phyloP scores from a whole-genome alignment of 2,113 vertebrate species.

The Heptranchias perlo region DNA sequence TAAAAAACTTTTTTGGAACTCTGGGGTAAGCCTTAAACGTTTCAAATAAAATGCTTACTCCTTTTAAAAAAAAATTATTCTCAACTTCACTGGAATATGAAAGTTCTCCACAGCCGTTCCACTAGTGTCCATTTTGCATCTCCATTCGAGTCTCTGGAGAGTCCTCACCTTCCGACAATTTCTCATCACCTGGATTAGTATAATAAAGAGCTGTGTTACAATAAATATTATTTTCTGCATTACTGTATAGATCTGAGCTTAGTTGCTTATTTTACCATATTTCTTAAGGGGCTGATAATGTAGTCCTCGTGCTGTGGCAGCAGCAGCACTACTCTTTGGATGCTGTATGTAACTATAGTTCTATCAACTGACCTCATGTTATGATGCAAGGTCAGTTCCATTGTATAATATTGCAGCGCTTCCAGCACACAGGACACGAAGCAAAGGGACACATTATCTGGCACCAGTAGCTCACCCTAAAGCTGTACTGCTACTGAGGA shows the following conservation, averaged over 20 bases:
- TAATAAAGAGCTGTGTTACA: conserved; percentile 37
- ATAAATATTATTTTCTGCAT: conserved; percentile 12
- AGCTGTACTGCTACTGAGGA: neutral
- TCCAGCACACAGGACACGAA: neutral
- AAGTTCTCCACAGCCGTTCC: neutral
- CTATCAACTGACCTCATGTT: neutral
- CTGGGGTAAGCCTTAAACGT: neutral
- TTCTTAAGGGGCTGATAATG: neutral
- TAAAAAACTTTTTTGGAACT: neutral
- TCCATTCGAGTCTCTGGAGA: conserved; percentile 71
- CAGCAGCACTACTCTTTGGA: neutral
- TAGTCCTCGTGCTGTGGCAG: neutral
- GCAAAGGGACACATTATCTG: neutral
- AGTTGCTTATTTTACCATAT: neutral
- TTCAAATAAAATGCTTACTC: neutral
- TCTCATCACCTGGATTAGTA: conserved; percentile 79
- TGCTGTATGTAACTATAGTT: neutral
- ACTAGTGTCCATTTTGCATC: conserved; percentile 33
- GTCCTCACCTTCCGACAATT: conserved; percentile 81
- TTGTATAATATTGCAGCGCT: neutral
- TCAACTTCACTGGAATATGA: neutral
- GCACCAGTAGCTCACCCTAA: neutral
- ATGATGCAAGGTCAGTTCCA: neutral
- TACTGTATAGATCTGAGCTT: neutral
- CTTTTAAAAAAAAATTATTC: neutral